A percentile compares a stretch with the other conserved stretches of the same genome.
These are phyloP conservation scores for Strigamia maritima DNA, from an alignment of 2,888 invertebrate genomes.

Conservation along the genomic window DNA sequence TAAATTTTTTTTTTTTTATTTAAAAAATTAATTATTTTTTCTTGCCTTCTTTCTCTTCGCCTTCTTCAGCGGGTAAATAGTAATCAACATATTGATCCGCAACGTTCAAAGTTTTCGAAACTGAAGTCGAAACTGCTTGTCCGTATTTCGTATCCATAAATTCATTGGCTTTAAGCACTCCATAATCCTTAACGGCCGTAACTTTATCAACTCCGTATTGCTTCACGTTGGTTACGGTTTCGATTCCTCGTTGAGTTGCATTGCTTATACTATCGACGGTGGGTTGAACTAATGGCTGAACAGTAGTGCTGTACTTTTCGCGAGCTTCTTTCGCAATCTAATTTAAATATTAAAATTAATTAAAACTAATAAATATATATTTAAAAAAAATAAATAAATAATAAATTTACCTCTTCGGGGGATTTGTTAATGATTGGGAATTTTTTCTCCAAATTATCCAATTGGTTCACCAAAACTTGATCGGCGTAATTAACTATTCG, in stretches of 20 bases:
- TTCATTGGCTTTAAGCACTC: constrained; percentile 36
- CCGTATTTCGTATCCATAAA: constrained; percentile 43
- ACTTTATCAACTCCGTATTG: constrained; percentile 17
- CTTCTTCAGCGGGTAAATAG: constrained; percentile 64
- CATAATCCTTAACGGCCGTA: constrained; percentile 36
- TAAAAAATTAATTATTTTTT: not conserved
- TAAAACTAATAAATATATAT: not conserved
- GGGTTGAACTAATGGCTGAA: constrained; percentile 30
- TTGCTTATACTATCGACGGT: constrained; percentile 19
- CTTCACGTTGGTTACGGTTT: constrained; percentile 36
- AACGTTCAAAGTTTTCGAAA: constrained; percentile 62
- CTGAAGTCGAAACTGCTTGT: constrained; percentile 43
- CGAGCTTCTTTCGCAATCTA: constrained; percentile 40
- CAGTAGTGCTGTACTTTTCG: constrained; percentile 33
- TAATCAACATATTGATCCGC: constrained; percentile 72
- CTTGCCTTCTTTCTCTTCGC: constrained; percentile 47
- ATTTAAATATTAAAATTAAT: not conserved
- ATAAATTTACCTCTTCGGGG: constrained; percentile 79
- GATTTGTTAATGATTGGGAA: constrained; percentile 79
- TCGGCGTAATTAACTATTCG: constrained; percentile 49
- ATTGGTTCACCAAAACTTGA: constrained; percentile 70
- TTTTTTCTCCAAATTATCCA: constrained; percentile 78
- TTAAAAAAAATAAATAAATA: constrained; percentile 30
- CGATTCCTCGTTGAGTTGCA: constrained; percentile 35
- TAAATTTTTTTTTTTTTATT: not conserved